These are phyloP conservation scores for Sphyrna mokarran DNA, from an alignment of 2,113 vertebrate species.

Conservation along the genomic window DNA sequence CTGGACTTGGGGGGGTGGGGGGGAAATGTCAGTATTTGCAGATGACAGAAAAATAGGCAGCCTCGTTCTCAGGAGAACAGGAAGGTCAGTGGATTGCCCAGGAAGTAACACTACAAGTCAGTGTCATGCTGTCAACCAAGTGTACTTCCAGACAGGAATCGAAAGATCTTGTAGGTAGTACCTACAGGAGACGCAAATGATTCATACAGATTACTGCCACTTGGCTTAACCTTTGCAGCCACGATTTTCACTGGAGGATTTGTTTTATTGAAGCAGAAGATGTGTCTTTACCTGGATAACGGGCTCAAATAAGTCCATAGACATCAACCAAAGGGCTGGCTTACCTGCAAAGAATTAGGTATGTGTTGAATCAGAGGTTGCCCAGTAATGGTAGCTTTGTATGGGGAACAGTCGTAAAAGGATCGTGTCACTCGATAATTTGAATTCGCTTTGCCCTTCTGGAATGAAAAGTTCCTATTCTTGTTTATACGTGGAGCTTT, in stretches of 20 bases:
- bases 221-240: constrained; percentile 3
- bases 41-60: not conserved
- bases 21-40: not conserved
- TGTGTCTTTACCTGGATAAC: not conserved
- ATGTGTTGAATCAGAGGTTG: not conserved
- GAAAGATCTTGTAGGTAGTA: not conserved
- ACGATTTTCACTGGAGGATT: not conserved
- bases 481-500: not conserved
- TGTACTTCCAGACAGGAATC: not conserved
- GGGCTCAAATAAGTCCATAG: not conserved
- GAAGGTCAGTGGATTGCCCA: not conserved
- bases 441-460: not conserved
- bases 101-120: not conserved
- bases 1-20: not conserved
- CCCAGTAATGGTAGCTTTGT: not conserved
- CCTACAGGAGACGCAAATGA: not conserved
- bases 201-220: not conserved
- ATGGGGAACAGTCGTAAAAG: not conserved
- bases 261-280: not conserved
- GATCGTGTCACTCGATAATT: not conserved
- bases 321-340: not conserved
- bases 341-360: not conserved
- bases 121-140: not conserved
- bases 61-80: not conserved
- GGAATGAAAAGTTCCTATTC: not conserved